These are phyloP conservation scores for Vanessa tameamea DNA, from an alignment of 1,140 invertebrate species.

Conservation along the genomic window DNA sequence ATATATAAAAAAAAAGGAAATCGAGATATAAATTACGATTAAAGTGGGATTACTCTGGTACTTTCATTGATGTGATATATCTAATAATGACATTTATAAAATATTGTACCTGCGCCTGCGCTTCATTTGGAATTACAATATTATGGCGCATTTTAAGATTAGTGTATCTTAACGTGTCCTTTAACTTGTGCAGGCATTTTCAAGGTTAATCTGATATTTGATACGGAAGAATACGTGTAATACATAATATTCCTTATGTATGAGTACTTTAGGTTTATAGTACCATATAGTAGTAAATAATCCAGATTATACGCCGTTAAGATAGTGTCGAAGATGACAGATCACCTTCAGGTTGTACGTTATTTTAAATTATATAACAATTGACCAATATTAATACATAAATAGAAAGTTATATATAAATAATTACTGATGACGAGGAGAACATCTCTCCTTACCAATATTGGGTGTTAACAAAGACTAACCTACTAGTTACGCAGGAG, in stretches of 20 bases:
- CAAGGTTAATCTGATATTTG: constrained; percentile 28
- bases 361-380: background rate
- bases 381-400: background rate
- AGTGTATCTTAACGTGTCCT: constrained; percentile 16
- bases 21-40: too few species aligned
- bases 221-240: background rate
- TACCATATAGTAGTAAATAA: background rate
- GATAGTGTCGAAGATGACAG: constrained; percentile 35
- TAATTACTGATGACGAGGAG: too few species aligned
- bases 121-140: background rate
- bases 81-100: too few species aligned
- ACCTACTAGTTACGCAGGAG: too few species aligned
- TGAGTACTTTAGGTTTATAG: background rate
- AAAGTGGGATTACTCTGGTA: too few species aligned
- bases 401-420: too few species aligned
- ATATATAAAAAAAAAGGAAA: too few species aligned
- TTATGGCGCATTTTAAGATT: background rate
- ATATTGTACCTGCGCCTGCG: too few species aligned
- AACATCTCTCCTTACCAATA: too few species aligned
- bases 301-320: constrained; percentile 5
- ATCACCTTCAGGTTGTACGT: constrained; percentile 4
- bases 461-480: too few species aligned
- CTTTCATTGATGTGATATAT: too few species aligned
- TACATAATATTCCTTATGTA: constrained; percentile 8
- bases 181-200: constrained; percentile 31